Conservation (phyloP, 2,113 vertebrate genomes). For the Emydocephalus ijimae region DNA sequence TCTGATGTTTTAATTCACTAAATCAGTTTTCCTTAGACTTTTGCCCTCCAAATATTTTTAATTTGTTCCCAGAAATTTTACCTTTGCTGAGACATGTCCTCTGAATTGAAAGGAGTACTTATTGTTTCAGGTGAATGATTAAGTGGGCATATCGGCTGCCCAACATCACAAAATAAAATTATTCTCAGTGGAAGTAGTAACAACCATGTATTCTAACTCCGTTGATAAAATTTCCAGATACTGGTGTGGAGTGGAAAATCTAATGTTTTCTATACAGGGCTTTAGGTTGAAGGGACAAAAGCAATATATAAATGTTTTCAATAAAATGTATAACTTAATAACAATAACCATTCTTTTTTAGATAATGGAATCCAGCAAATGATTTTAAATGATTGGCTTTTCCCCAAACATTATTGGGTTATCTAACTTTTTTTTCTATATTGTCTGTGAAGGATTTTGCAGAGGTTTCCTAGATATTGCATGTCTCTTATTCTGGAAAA, state of each 20-base stretch:
- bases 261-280: not conserved
- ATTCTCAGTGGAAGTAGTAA: not conserved
- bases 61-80: not conserved
- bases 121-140: constrained; percentile 14
- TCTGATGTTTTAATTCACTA: not conserved
- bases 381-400: not conserved
- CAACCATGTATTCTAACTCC: not conserved
- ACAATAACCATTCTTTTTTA: not conserved
- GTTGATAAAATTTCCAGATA: not conserved
- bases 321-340: not conserved
- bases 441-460: not conserved
- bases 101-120: constrained; percentile 4
- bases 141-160: constrained; percentile 4
- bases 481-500: not conserved
- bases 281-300: not conserved
- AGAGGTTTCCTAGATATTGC: not conserved
- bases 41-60: not conserved
- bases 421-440: not conserved
- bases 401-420: not conserved
- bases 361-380: accelerated
- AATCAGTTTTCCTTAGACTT: not conserved
- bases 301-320: not conserved
- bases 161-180: constrained; percentile 18
- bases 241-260: not conserved
- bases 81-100: not conserved